These are phyloP conservation scores for Junonia oenone DNA, from an alignment of 2,888 invertebrate species.

Conservation along the genomic window DNA sequence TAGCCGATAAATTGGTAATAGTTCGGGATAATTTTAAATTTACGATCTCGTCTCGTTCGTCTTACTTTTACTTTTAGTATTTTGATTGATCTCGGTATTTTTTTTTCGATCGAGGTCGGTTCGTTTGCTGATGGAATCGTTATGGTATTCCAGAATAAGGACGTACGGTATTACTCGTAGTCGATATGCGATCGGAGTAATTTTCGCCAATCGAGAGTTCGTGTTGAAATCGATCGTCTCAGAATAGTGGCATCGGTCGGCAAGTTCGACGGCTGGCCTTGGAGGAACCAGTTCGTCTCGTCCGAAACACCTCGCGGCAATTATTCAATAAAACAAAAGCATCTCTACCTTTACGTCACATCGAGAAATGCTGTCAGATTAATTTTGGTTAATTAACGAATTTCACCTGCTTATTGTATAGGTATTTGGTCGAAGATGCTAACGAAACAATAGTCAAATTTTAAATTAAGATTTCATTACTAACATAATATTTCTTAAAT, in stretches of 20 bases:
- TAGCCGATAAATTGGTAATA: conserved; percentile 29
- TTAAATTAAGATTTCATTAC: too few relatives aligned
- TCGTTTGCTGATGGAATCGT: neutral
- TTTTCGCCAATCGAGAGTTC: conserved; percentile 29
- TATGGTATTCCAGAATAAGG: neutral
- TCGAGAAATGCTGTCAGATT: conserved; percentile 58
- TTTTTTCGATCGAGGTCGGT: neutral
- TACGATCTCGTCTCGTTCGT: conserved; percentile 17
- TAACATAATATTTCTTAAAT: too few relatives aligned
- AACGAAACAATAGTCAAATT: too few relatives aligned
- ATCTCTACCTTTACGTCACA: conserved; percentile 65
- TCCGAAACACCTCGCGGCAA: conserved; percentile 76
- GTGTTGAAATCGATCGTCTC: conserved; percentile 44
- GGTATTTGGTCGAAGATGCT: too few relatives aligned
- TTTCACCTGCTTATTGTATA: conserved; percentile 41
- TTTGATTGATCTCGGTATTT: neutral
- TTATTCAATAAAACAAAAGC: conserved; percentile 79
- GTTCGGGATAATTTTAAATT: conserved; percentile 25
- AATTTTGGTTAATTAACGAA: conserved; percentile 51
- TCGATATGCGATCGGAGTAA: conserved; percentile 32
- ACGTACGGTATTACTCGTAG: conserved; percentile 16
- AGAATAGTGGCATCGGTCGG: conserved; percentile 55
- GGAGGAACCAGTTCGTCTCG: conserved; percentile 72
- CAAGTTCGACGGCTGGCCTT: conserved; percentile 78
- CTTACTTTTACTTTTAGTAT: conserved; percentile 1